Evolutionary conservation across 1,140 invertebrate genomes (phyloP), one percentile per base, ranked within the genome.

Genomic region (Lepidurus packardi): DNA sequence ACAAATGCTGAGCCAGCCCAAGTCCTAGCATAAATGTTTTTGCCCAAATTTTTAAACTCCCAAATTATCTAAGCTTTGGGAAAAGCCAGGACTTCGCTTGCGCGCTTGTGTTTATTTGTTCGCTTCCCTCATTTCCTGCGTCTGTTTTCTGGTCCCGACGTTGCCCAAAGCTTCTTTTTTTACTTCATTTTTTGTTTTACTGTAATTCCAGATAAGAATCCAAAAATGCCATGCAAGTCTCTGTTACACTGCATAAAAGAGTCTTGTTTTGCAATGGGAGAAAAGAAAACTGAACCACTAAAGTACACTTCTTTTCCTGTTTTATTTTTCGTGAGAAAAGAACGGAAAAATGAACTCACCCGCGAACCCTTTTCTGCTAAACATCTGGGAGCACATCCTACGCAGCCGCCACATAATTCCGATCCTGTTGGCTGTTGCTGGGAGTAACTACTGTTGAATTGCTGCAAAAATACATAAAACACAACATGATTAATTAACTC

Each of bases 351-450:
- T 1, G 75, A 77, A 85, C 88, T 87, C 87, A 93, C 92, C 82
- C 94, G 88, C 43, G 90, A 90, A 83, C 96, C 96, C 86, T 97
- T 98, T 86, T 98, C 94, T 3, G 95, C 95, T 80, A 95, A 91
- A 87, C 96, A 98, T 87, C 94, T 95, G 44, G 94, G 95, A 42
- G 89, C 87, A 82, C 90, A 91, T 80, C 90, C 90, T 80, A 90
- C 91, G 34, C 81, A 81, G 10, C 79, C 81, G 53, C 81, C 80
- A 41, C 81, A 78, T 21, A 16, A 21, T 65, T 65, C 16, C 10
- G 16, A 13, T 34, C 34, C 34, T 34, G 34, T 34, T 34, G 34
- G 34, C 21, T 65, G 53, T 16, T 65, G 53, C 21, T 65, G 53
- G 6, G 53, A 65, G 53, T 65, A 65, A 21, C 21, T 65, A 65